These are phyloP conservation scores for Brachypterus glaber DNA, from an alignment of 2,888 invertebrate genomes.

Conservation along the genomic window DNA sequence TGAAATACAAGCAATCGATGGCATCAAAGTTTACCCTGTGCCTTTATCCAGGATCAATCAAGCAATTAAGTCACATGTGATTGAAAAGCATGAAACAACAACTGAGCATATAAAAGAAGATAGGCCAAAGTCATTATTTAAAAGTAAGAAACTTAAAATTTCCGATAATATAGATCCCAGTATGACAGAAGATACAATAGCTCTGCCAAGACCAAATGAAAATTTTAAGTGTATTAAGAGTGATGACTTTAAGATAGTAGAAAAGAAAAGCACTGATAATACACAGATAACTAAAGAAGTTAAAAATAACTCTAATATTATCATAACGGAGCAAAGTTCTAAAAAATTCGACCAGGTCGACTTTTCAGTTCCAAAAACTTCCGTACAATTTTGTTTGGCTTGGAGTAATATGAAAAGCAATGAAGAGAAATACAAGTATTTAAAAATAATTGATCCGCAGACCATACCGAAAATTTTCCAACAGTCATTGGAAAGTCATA, in stretches of 20 bases:
- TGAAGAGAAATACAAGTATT: slow-evolving; percentile 49
- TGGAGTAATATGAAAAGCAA: slow-evolving; percentile 51
- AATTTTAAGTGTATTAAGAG: slow-evolving; percentile 19
- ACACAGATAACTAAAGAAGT: slow-evolving; percentile 9
- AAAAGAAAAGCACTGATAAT: slow-evolving; percentile 16
- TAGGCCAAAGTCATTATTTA: neutral
- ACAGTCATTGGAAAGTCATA: slow-evolving; percentile 56
- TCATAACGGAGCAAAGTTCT: neutral
- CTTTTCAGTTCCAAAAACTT: slow-evolving; percentile 47
- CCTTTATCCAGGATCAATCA: neutral
- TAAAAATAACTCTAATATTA: slow-evolving; percentile 9
- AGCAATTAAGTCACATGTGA: slow-evolving; percentile 16
- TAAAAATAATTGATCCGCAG: slow-evolving; percentile 48
- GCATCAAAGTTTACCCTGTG: neutral
- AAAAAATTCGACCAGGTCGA: slow-evolving; percentile 21
- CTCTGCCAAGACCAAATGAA: slow-evolving; percentile 17
- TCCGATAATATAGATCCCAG: no score
- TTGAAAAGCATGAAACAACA: slow-evolving; percentile 14
- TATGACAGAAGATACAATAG: slow-evolving; percentile 10
- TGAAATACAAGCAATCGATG: slow-evolving; percentile 25
- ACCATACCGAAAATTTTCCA: slow-evolving; percentile 54
- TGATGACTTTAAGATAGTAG: slow-evolving; percentile 28
- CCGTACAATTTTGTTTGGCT: slow-evolving; percentile 54
- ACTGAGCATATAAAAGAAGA: neutral
- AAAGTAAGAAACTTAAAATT: slow-evolving; percentile 1